Evolutionary conservation across 2,797 vertebrate species (phyloP).

Genomic region (Pempheris klunzingeri): DNA sequence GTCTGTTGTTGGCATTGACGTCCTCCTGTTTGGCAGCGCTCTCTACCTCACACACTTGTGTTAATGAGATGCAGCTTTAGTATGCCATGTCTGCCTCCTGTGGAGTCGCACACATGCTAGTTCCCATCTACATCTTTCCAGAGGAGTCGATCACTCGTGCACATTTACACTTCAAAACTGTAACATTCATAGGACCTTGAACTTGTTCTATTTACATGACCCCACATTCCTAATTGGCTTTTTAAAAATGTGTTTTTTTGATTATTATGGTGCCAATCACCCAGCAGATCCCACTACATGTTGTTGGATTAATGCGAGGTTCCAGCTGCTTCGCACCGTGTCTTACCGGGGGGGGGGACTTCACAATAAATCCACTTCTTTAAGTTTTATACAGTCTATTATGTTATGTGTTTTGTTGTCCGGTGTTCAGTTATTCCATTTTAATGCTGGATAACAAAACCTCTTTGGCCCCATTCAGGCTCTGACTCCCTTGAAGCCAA

Average conservation of each 20-base stretch:
- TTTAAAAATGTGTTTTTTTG: constrained; percentile 11
- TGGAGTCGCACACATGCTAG: constrained; percentile 60
- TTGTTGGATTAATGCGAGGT: background rate
- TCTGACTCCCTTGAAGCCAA: background rate
- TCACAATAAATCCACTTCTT: background rate
- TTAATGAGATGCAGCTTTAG: constrained; percentile 68
- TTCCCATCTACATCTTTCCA: constrained; percentile 30
- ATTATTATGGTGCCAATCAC: constrained; percentile 38
- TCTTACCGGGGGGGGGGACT: background rate
- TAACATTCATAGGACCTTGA: constrained; percentile 61
- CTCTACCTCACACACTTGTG: background rate
- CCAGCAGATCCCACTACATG: constrained; percentile 12
- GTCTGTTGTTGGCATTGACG: constrained; percentile 38
- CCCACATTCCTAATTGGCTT: background rate
- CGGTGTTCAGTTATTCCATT: background rate
- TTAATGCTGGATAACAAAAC: background rate
- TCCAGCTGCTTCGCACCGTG: constrained; percentile 35
- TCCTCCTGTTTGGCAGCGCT: constrained; percentile 61
- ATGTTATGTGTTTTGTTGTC: fast-evolving
- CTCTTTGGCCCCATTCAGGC: background rate
- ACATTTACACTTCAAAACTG: constrained; percentile 61
- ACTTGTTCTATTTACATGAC: constrained; percentile 6
- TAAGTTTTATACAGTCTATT: fast-evolving
- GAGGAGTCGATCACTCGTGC: constrained; percentile 32
- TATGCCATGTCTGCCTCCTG: constrained; percentile 55